Base-by-base conservation (phyloP, 2,113 vertebrate species). In the Scomber colias region DNA sequence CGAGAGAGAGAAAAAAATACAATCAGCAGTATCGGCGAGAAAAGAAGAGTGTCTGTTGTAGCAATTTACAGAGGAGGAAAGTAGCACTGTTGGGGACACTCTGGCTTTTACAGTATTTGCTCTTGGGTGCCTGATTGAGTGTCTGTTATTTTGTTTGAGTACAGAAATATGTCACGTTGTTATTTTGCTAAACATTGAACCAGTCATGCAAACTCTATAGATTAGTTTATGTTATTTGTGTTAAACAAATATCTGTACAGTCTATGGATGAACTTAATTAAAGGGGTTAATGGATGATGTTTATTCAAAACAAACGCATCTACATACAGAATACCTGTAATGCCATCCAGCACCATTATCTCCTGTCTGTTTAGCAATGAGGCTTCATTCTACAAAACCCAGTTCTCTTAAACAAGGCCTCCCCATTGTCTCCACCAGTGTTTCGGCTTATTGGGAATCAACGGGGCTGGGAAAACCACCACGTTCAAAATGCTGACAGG, bases 401-500 rank as follows among this genome's bases (percentile, higher is more conserved):
- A 1, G 73, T 71, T 78, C 72, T 68, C 14, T 71, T 81, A 80
- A 87, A 1, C n/a, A 67, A 75, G 11, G 10, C 45, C 79, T 53
- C 71, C 61, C 27, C 48, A 0, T 74, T 53, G 48, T 75, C 2
- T 71, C 86, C 88, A 1, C 30, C 75, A 99, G 98, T 99, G 98
- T 84, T 99, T 99, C 82, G 98, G 98, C n/a, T 96, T 99, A 71
- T 92, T 99, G 82, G 98, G 98, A 76, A 98, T 99, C 82, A 99
- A 99, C 19, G 98, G 98, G 30, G 98, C 98, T 61, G 98, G 98
- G 61, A 99, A 99, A 93, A 98, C 98, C 50, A 98, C 98, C 56
- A 99, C 97, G 16, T 99, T 99, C 91, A 99, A 99, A 94, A 99
- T 99, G 98, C 89, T 99, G 91, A 99, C 98, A 56, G 98, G 98